Evolutionary conservation across 2,797 vertebrate species (phyloP), one percentile per base, ranked within the genome.

Genomic region (Sebastes steindachneri): DNA sequence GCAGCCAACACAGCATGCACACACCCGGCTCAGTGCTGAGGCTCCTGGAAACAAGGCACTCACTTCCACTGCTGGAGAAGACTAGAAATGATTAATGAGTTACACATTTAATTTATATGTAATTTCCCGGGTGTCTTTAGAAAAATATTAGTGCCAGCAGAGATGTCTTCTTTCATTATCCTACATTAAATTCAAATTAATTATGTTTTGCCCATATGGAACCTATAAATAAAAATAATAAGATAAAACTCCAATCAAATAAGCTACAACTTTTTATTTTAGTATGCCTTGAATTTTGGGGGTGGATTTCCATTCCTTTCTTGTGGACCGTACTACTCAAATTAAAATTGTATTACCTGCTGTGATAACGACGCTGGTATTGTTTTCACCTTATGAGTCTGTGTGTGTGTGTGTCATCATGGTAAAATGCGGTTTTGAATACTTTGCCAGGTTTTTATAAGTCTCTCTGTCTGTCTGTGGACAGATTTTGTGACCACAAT

Each of bases 1-100:
- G 83, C 73, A 79, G 81, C 73, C 83, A 76, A 45, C 51, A 59
- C 67, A 41, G 26, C 63, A 29, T 48, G 68, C 41, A 12, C 48
- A 11, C 11, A 17, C 33, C 12, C 48, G 51, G 23, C 64, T 84
- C 37, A 80, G 14, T 4, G 25, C 58, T 11, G 29, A 79, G 68
- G 58, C 31, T 78, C 60, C 85, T 82, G 65, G 75, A 79, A 72
- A 73, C 57, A 4, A 64, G 41, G 15, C 25, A 7, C 60, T 70
- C 29, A 64, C 62, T 77, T 79, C 33, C n/a, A 55, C 31, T 15
- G 53, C 53, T 73, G 35, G 26, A 51, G 29, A 21, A 68, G 45
- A 68, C 8, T 2, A 17, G 25, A 54, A 60, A 62, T 57, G 75
- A 71, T 75, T 68, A 68, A 55, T 8, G 31, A 71, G 12, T 31